These are phyloP conservation scores for Hetaerina americana DNA, from an alignment of 1,140 invertebrate genomes.

Conservation along the genomic window DNA sequence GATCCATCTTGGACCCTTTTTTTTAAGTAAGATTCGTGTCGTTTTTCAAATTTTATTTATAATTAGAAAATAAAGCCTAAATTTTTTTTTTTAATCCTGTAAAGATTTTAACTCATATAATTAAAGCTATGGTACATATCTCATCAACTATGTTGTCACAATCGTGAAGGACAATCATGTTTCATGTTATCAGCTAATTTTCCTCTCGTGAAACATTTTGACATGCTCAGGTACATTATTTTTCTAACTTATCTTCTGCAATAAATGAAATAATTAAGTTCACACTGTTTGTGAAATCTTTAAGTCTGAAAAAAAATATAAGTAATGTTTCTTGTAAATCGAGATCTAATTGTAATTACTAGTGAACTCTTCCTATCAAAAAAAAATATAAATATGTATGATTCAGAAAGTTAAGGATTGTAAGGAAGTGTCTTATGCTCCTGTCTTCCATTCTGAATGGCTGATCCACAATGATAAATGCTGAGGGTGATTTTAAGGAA, in stretches of 20 bases:
- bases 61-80: too few species aligned
- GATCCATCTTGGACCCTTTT: too few species aligned
- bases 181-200: neutral
- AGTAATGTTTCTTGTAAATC: neutral
- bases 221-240: neutral
- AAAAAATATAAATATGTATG: neutral
- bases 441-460: neutral
- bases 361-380: too few species aligned
- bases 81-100: neutral
- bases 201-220: neutral
- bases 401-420: neutral
- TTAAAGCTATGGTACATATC: neutral
- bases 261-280: neutral
- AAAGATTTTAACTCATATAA: too few species aligned
- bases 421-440: neutral
- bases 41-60: too few species aligned
- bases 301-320: neutral
- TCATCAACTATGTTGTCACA: neutral
- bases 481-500: too few species aligned
- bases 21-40: too few species aligned
- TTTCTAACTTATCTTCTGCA: neutral
- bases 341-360: neutral
- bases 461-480: too few species aligned
- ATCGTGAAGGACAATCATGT: neutral
- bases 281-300: neutral